Evolutionary conservation across 2,797 vertebrate genomes (phyloP), one percentile per base, ranked within the genome.

Genomic region (Eospalax fontanierii): DNA sequence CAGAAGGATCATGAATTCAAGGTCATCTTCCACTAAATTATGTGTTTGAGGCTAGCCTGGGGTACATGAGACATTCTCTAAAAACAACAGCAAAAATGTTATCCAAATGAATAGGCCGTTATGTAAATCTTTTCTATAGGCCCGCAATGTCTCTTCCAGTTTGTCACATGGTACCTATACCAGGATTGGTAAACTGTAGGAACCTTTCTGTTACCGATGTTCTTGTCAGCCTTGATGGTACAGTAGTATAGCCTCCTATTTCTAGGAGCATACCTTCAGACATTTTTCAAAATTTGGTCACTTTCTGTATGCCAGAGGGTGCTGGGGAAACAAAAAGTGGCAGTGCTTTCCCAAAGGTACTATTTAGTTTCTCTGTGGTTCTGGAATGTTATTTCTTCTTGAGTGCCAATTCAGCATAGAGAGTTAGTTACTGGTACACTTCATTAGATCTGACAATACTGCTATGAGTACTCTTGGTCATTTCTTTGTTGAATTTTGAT

Each of bases 351-450:
- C 73, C 68, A 91, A 95, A 83, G 82, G 46, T 95, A 54, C 91
- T 38, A 85, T 90, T 26, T 95, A 93, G 6, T 91, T 9, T 19
- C 33, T 16, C 7, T 87, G 38, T 28, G 46, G 59, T 83, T 94
- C n/a, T 93, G 30, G 33, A 90, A 38, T 79, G 57, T 15, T 82
- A 3, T 91, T 93, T 93, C 21, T 35, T 80, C 24, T 35, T 76
- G 59, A 35, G 11, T 96, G 46, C 66, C 40, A 87, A 54, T 89
- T 96, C 83, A 91, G 59, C 88, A 86, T 89, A 33, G 57, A 93
- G 46, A 90, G 43, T 92, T 96, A 90, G 43, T 92, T 96, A 95
- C 65, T 84, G 66, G 65, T 73, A 88, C 88, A n/a, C 83, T 95
- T 82, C 75, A 83, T 85, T 89, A 95, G 40, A 59, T 82, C 30